Base-by-base conservation (phyloP, 1,140 invertebrate species). In the Hyles vespertilio region DNA sequence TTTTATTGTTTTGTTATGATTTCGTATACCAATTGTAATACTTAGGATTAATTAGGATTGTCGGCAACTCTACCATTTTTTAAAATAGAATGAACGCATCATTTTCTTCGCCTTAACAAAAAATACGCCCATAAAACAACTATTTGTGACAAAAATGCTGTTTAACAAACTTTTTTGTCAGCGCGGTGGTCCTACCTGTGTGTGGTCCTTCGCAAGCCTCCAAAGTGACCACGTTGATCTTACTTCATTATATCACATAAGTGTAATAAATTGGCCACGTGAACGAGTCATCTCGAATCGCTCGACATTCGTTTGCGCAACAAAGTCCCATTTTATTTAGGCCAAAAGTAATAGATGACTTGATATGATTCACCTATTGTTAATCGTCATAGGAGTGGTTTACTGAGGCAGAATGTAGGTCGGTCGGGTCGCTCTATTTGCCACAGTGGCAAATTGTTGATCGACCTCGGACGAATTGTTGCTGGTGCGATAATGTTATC, bases 381-480 rank as follows among this genome's bases (percentile, higher is more conserved):
- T 80, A 81, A 74, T 79, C 74, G 69, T 71, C 70, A 82, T 72
- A 70, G 76, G 76, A 81, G 77, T 71, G 77, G 75, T 84, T 79
- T 73, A 74, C 74, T 79, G 70, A 74, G 70, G 77, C 72, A 66
- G 72, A 78, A 84, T 83, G 81, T 85, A 83, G 81, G 81, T 85
- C 78, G 79, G 63, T 84, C 78, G 81, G 79, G 74, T 75, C 81
- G 84, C 82, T 84, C 81, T 77, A 87, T 81, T 87, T 85, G 81
- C 70, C 69, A 74, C 78, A 74, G 77, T 79, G 72, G 81, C 81
- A 76, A 87, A 85, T 82, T 87, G 82, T 84, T 74, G 67, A 74
- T 70, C 77, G 84, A 81, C 84, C 84, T 87, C 84, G 81, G 65
- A 70, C 62, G 63, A 73, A 73, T 72, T 70, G 67, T 70, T 74